Base-by-base conservation (phyloP, 2,797 vertebrate species). In the Chaetodon trifasciatus region DNA sequence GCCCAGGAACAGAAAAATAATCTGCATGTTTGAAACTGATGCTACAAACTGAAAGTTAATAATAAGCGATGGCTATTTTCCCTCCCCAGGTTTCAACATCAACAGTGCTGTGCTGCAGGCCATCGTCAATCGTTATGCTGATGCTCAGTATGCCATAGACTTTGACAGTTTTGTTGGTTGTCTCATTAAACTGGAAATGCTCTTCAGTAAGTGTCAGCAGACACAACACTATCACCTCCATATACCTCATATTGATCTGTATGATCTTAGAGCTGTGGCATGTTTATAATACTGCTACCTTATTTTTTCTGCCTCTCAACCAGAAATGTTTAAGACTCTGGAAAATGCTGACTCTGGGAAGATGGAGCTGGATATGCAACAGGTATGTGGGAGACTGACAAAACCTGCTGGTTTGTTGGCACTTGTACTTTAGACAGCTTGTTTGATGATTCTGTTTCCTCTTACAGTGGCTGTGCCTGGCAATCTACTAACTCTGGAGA, bases 101-200 rank as follows among this genome's bases (percentile, higher is more conserved):
- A 97, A 92, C 56, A 92, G 89, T 5, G 74, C 92, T 23, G 86
- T 98, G 67, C 94, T 97, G 79, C 93, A 97, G 74, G 93, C 94
- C 79, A 92, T 98, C 0, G 86, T 96, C 61, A 17, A 23, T 2
- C 92, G 94, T 16, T 97, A 96, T 0, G 93, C 96, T 0, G 88
- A 96, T 40, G 90, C 89, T 84, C 90, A 93, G 24, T 94, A 95
- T 15, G 92, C 93, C 84, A 89, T 98, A 0, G 94, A 97, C 88
- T 98, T 98, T 0, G 95, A 98, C n/a, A 90, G 91, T 84, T 99
- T 98, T 0, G 92, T 97, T 9, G 88, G 94, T 63, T 98, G 97
- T 44, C 89, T 97, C 89, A 93, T 97, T 66, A 95, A 93, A 74
- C 81, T 98, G 90, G 97, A 99, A 93, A 95, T 92, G 78, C 93